Evolutionary conservation across 37 sponge, comb jelly and placozoan species (phyloP), one percentile per base, ranked within the genome.

Genomic region (Ephydatia muelleri): DNA sequence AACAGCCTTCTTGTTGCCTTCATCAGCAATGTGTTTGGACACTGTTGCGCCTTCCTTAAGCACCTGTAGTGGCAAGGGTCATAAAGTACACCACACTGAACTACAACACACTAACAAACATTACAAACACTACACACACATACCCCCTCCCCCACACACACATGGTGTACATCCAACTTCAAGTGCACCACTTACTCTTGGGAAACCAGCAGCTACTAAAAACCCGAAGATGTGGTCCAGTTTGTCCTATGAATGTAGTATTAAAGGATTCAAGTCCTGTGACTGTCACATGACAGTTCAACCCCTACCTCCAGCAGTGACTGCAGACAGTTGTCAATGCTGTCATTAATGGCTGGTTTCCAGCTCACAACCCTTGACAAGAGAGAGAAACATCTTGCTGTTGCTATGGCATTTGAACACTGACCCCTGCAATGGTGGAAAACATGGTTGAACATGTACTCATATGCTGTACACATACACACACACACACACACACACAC

Each of bases 141-240:
- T 21, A 57, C 57, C 9, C 57, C 9, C 16, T 19, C 47, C 9
- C 57, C 9, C 57, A 57, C 16, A 57, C 57, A 57, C 16, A 6
- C 6, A 43, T 9, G 43, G 43, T 43, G 6, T n/a, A n/a, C n/a
- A n/a, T 6, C 43, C 43, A 43, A 43, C 3, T 43, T 6, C n/a
- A 27, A 23, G 33, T 14, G 2, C 37, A 31, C n/a, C n/a, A n/a
- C 78, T 30, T 38, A 90, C 90, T 78, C 70, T 87, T 38, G 95
- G 95, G 80, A 95, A 95, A 0, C 95, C 95, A 19, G 90, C 92
- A 13, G 84, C 38, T 5, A 88, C 87, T 49, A 91, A 77, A 31
- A 95, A 80, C 5, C 85, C 82, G 49, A 95, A 95, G 1, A 95
- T 85, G 34, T 75, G 75, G 30, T 75, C 38, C 25, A 89, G 76